Conservation (phyloP, 2,113 vertebrate species). For the Pseudolaguvia tuberculata region DNA sequence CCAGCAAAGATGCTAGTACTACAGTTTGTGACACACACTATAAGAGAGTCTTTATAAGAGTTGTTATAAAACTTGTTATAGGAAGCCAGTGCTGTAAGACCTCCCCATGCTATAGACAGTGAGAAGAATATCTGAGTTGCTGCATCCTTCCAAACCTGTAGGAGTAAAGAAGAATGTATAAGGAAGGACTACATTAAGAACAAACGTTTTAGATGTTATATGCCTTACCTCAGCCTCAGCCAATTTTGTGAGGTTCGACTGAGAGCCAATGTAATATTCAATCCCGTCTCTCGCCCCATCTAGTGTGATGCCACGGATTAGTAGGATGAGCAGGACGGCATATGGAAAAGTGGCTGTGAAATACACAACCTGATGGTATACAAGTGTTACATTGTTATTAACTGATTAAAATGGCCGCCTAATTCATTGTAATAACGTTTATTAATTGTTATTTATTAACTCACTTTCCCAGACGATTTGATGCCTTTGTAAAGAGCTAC, state of each 20-base stretch:
- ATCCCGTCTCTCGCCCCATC: slow-evolving; percentile 87
- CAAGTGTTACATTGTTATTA: background rate
- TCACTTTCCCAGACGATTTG: slow-evolving; percentile 94
- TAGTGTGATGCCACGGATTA: slow-evolving; percentile 84
- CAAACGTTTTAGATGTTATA: background rate
- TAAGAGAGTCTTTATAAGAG: slow-evolving; percentile 80
- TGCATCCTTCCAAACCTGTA: slow-evolving; percentile 92
- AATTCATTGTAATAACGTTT: background rate
- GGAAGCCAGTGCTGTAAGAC: slow-evolving; percentile 85
- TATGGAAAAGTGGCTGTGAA: slow-evolving; percentile 93
- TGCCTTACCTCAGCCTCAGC: slow-evolving; percentile 77
- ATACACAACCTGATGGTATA: slow-evolving; percentile 81
- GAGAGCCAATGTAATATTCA: slow-evolving; percentile 83
- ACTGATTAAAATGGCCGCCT: background rate
- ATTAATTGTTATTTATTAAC: slow-evolving; percentile 10
- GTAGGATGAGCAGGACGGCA: slow-evolving; percentile 78
- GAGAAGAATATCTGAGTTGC: slow-evolving; percentile 95
- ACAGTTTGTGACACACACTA: slow-evolving; percentile 84
- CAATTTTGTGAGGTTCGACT: slow-evolving; percentile 88
- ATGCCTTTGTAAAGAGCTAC: slow-evolving; percentile 84
- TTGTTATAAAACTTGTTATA: slow-evolving; percentile 96
- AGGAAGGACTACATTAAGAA: background rate
- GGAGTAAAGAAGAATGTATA: background rate
- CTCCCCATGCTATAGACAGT: slow-evolving; percentile 84
- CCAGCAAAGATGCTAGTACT: slow-evolving; percentile 88